Base-by-base conservation (phyloP, 2,888 invertebrate genomes). In the Agrilus cyanescens region DNA sequence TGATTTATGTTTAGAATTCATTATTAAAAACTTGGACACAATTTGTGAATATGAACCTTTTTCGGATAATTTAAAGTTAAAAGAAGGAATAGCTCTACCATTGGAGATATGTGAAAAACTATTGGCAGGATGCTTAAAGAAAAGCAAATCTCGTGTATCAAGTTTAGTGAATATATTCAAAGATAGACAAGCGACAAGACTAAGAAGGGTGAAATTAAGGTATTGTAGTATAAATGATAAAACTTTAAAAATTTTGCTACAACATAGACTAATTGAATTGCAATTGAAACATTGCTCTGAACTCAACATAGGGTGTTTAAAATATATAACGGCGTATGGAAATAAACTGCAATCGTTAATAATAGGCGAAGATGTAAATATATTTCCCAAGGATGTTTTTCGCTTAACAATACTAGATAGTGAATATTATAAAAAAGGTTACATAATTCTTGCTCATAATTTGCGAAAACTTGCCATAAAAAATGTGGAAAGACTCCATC, bases 271-370 rank as follows among this genome's bases (percentile, higher is more conserved):
- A 32, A 67, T 73, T 12, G 82, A 83, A 49, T 66, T 94, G 37
- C 84, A 87, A 52, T 70, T 93, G 49, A 75, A 78, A 43, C 80
- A 85, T 54, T 88, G 88, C 61, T 72, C 75, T 48, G 73, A 75
- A 49, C 66, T 90, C 35, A 78, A 81, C 1, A 69, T 74, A 33
- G 62, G 68, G 15, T 75, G 80, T 15, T 71, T 89, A 47, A 74
- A 78, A 46, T 67, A 75, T 43, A 75, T 91, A 39, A 84, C 83
- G 51, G 70, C 69, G 43, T 73, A 81, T 59, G 80, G 84, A 31
- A 72, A 76, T 46, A 81, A 80, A 57, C 67, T 90, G 41, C 69
- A 75, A 40, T 79, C 79, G 1, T 64, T 91, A 12, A 78, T 80
- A 53, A 72, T 89, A 53, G 85, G 85, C 3, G 76, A 81, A 5